phyloP scores from a whole-genome alignment of 2,888 invertebrate species.

The Acronicta alni region DNA sequence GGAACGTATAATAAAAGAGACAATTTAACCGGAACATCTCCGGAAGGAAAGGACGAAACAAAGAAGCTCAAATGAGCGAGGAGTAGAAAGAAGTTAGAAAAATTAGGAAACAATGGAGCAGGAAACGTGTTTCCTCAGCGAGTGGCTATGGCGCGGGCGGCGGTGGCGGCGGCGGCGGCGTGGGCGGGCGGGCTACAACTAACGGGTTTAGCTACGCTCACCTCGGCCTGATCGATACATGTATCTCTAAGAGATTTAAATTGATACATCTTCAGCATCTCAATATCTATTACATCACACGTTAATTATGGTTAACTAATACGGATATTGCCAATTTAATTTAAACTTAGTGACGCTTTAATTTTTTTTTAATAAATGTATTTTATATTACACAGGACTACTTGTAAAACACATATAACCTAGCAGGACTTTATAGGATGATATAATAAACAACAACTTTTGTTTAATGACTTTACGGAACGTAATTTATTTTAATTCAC shows the following conservation, averaged over 20 bases:
- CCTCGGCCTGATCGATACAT: constrained; percentile 55
- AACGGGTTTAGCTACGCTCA: constrained; percentile 54
- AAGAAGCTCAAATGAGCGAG: constrained; percentile 70
- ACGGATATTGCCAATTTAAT: not conserved
- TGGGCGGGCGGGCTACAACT: constrained; percentile 44
- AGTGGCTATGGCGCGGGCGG: constrained; percentile 63
- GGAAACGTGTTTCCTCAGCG: constrained; percentile 79
- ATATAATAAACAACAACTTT: too few species aligned
- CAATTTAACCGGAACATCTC: constrained; percentile 80
- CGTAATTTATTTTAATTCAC: too few species aligned
- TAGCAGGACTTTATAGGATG: too few species aligned
- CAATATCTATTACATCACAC: constrained; percentile 9
- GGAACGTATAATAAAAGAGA: constrained; percentile 79
- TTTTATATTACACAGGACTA: too few species aligned
- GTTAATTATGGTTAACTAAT: constrained; percentile 6
- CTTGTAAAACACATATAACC: too few species aligned
- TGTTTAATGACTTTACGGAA: too few species aligned
- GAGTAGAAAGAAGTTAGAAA: constrained; percentile 79
- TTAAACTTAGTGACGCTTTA: not conserved
- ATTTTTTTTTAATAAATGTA: too few species aligned
- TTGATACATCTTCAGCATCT: constrained; percentile 43
- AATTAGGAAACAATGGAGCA: constrained; percentile 84
- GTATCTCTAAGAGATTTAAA: constrained; percentile 47
- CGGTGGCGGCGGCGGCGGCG: constrained; percentile 38
- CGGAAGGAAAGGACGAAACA: constrained; percentile 79